Percentiles rank a stretch among this genome's conserved stretches.
Evolutionary conservation across 2,888 invertebrate genomes (phyloP).

Genomic region (Synanthedon tipuliformis): DNA sequence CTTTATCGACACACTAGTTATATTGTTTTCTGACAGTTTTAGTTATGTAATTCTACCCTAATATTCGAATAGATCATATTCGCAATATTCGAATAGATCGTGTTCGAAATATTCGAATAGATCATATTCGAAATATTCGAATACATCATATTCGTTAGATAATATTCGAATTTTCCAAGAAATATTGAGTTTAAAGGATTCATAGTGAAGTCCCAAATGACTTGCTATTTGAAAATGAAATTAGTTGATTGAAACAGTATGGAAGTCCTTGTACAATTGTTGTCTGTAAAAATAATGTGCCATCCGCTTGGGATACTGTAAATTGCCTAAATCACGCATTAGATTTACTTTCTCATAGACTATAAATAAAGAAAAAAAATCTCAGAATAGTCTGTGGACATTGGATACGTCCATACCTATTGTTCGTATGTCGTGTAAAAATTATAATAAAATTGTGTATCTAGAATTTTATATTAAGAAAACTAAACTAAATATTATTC

Average conservation of each 20-base stretch:
- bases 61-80: too few species aligned
- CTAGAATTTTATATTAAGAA: conserved; percentile 2
- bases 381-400: conserved; percentile 32
- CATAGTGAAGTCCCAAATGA: too few species aligned
- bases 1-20: too few species aligned
- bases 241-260: conserved; percentile 27
- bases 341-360: conserved; percentile 23
- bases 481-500: neutral
- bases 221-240: too few species aligned
- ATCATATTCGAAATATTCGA: too few species aligned
- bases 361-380: conserved; percentile 8
- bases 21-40: too few species aligned
- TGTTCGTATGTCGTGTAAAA: conserved; percentile 24
- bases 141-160: too few species aligned
- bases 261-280: conserved; percentile 31
- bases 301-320: conserved; percentile 59
- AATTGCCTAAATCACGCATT: conserved; percentile 34
- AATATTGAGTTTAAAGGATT: too few species aligned
- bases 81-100: too few species aligned
- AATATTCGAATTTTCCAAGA: too few species aligned
- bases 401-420: conserved; percentile 47
- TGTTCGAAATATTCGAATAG: too few species aligned
- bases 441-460: conserved; percentile 26
- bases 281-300: conserved; percentile 55
- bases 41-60: too few species aligned